These are phyloP conservation scores for Drosophila nigrodunni DNA, from an alignment of 1,140 invertebrate genomes.

Conservation along the genomic window DNA sequence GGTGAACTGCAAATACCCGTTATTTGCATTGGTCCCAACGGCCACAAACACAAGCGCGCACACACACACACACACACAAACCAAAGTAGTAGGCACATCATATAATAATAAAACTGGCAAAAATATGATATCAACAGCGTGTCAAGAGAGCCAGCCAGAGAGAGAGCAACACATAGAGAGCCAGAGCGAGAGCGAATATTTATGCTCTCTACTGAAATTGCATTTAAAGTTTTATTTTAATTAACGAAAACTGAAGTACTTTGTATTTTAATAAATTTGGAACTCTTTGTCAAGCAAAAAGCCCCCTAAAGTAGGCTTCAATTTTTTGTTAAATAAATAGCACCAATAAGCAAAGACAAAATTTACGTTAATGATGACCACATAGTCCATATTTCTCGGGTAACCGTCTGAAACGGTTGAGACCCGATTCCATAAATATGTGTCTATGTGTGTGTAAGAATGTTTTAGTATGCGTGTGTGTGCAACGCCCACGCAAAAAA, in stretches of 20 bases:
- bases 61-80: slow-evolving; percentile 18
- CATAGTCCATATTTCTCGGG: slow-evolving; percentile 16
- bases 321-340: neutral
- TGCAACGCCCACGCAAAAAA: slow-evolving; percentile 21
- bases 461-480: slow-evolving; percentile 9
- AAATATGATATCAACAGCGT: slow-evolving; percentile 83
- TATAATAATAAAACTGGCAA: slow-evolving; percentile 80
- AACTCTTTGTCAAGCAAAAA: neutral
- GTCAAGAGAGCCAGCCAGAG: slow-evolving; percentile 38
- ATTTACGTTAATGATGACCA: slow-evolving; percentile 11
- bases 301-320: slow-evolving; percentile 33
- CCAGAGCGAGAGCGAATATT: neutral
- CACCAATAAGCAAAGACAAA: neutral
- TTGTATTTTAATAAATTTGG: slow-evolving; percentile 15
- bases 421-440: neutral
- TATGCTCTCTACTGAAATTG: slow-evolving; percentile 29
- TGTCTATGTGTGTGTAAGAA: neutral
- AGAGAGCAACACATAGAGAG: slow-evolving; percentile 9
- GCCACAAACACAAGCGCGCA: slow-evolving; percentile 10
- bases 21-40: slow-evolving; percentile 46
- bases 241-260: slow-evolving; percentile 6
- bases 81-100: slow-evolving; percentile 63
- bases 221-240: slow-evolving; percentile 48
- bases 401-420: neutral
- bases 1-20: slow-evolving; percentile 51